Conservation (phyloP, 2,888 invertebrate species). For the Conus canariensis region DNA sequence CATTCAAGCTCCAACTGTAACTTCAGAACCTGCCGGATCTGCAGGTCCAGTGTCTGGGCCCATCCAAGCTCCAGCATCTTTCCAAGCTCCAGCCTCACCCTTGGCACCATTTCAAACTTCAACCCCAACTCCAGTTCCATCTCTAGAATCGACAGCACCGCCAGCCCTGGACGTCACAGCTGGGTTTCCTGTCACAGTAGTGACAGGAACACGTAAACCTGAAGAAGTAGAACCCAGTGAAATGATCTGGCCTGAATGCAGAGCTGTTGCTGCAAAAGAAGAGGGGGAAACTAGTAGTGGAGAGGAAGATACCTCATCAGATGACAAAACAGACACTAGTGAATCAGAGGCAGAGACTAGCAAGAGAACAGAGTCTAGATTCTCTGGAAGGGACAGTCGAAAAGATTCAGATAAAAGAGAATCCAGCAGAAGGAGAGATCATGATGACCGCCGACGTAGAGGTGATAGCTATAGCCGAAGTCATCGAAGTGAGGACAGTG, state of each 20-base stretch:
- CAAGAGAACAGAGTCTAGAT: constrained; percentile 28
- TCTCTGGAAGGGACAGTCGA: constrained; percentile 20
- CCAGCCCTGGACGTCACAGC: constrained; percentile 31
- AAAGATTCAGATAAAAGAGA: constrained; percentile 18
- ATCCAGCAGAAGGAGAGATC: constrained; percentile 10
- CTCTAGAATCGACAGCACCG: not conserved
- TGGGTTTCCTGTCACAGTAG: constrained; percentile 49
- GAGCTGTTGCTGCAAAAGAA: constrained; percentile 41
- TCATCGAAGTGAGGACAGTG: constrained; percentile 40
- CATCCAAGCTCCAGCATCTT: too few species aligned
- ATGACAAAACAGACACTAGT: constrained; percentile 23
- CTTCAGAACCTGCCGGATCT: too few species aligned
- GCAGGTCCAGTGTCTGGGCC: too few species aligned
- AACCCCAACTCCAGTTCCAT: not conserved
- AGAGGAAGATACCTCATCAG: constrained; percentile 39
- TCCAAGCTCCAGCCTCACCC: too few species aligned
- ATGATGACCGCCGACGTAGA: constrained; percentile 43
- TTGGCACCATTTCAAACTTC: too few species aligned
- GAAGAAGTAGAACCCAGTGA: constrained; percentile 41
- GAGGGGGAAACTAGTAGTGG: constrained; percentile 36
- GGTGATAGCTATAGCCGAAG: constrained; percentile 46
- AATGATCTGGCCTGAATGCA: constrained; percentile 49
- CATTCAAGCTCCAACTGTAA: too few species aligned
- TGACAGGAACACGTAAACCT: constrained; percentile 48
- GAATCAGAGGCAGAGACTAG: constrained; percentile 36